phyloP scores from a whole-genome alignment of 2,113 vertebrate genomes.

The Epinephelus moara region DNA sequence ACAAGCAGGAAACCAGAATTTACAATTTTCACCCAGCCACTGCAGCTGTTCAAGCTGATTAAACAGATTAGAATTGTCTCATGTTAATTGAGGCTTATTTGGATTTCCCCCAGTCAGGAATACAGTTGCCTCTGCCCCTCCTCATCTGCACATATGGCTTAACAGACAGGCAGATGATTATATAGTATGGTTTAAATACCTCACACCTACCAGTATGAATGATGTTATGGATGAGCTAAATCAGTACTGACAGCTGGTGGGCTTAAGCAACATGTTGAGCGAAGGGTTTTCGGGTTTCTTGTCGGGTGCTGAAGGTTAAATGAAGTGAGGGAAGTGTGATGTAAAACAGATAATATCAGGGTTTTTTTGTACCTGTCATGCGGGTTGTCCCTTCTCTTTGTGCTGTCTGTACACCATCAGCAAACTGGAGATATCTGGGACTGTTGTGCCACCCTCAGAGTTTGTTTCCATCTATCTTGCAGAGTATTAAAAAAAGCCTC shows the following conservation, averaged over 20 bases:
- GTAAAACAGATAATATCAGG: not conserved
- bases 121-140: conserved; percentile 38
- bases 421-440: not conserved
- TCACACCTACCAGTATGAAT: conserved; percentile 35
- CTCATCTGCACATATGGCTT: conserved; percentile 42
- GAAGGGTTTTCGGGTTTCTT: conserved; percentile 48
- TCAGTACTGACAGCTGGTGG: conserved; percentile 52
- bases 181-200: conserved; percentile 41
- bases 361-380: not conserved
- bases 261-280: conserved; percentile 37
- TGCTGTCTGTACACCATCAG: not conserved
- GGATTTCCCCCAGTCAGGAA: conserved; percentile 41
- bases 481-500: not conserved
- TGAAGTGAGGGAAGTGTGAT: conserved; percentile 25
- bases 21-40: conserved; percentile 36
- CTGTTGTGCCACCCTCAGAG: not conserved
- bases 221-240: conserved; percentile 47
- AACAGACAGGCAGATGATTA: conserved; percentile 49
- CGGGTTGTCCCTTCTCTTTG: not conserved
- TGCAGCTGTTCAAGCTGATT: conserved; percentile 70
- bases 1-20: conserved; percentile 18
- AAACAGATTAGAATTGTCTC: conserved; percentile 66
- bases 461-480: not conserved
- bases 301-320: conserved; percentile 49
- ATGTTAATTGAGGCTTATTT: conserved; percentile 61